Evolutionary conservation across 2,797 vertebrate species (phyloP), one percentile per base, ranked within the genome.

Genomic region (Mallotus villosus): DNA sequence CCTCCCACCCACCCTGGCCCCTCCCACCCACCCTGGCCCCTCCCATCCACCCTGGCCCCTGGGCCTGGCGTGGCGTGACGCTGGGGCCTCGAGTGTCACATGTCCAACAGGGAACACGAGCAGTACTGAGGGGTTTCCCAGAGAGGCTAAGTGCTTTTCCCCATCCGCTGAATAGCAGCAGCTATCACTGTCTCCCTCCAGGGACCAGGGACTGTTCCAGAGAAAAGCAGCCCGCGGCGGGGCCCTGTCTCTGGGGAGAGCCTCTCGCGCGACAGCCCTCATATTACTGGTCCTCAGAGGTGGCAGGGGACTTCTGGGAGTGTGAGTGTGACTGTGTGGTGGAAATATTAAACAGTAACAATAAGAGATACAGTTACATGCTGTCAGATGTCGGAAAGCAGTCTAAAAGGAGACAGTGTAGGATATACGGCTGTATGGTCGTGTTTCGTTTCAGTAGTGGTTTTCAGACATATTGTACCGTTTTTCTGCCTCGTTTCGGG

Each of bases 71-170:
- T 70, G 62, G 19, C 49, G 8, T 34, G 68, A 81, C 82, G 77
- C 29, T 0, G 67, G 57, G 49, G 74, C 53, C 0, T 71, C 77
- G 70, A 2, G 71, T 78, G 74, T 80, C 75, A 2, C 58, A 14
- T 34, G 53, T 64, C 68, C 63, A 3, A 27, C 41, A 2, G 16
- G 22, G 24, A 46, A 59, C 32, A 25, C 29, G 24, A 72, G 22
- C 51, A 25, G 6, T 24, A 22, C 22, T 58, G 29, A 22, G 32
- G 11, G 49, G 64, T 14, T 12, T 37, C 32, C 32, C 37, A 37
- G 6, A 9, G 1, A 79, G 69, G 74, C 78, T 79, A 82, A 87
- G 84, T 86, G 80, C 79, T 34, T 82, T 85, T 82, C 75, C 75
- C 73, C 68, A 66, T 77, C 63, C 67, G 58, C 66, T 75, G 64